Evolutionary conservation across 2,888 invertebrate genomes (phyloP).

Genomic region (Abrostola triplasia): DNA sequence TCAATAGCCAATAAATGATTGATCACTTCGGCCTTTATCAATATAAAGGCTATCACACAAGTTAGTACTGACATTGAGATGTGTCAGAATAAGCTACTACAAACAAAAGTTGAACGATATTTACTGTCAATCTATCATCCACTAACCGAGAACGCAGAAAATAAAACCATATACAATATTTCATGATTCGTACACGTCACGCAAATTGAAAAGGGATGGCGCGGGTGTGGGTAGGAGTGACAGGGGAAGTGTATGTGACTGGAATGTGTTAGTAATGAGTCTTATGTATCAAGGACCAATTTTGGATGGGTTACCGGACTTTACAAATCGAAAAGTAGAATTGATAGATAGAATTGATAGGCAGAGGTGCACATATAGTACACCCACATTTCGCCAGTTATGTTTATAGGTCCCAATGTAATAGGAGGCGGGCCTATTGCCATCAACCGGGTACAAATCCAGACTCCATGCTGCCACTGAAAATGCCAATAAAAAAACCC

Average conservation of each 20-base stretch:
- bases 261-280: neutral
- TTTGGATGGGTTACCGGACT: too few relatives aligned
- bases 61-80: neutral
- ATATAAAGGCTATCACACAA: neutral
- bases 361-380: too few relatives aligned
- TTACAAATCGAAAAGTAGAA: too few relatives aligned
- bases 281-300: neutral
- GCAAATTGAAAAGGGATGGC: constrained; percentile 35
- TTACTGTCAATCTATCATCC: constrained; percentile 1
- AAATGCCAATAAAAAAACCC: too few relatives aligned
- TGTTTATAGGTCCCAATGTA: too few relatives aligned
- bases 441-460: too few relatives aligned
- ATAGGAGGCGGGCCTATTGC: too few relatives aligned
- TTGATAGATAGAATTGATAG: too few relatives aligned
- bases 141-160: neutral
- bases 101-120: constrained; percentile 7
- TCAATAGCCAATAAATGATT: neutral
- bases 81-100: constrained; percentile 2
- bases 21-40: neutral
- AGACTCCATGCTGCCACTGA: too few relatives aligned
- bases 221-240: neutral
- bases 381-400: too few relatives aligned
- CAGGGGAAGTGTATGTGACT: neutral
- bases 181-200: constrained; percentile 31
- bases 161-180: constrained; percentile 15